These are phyloP conservation scores for Clarias gariepinus DNA, from an alignment of 2,113 vertebrate genomes.

Conservation along the genomic window DNA sequence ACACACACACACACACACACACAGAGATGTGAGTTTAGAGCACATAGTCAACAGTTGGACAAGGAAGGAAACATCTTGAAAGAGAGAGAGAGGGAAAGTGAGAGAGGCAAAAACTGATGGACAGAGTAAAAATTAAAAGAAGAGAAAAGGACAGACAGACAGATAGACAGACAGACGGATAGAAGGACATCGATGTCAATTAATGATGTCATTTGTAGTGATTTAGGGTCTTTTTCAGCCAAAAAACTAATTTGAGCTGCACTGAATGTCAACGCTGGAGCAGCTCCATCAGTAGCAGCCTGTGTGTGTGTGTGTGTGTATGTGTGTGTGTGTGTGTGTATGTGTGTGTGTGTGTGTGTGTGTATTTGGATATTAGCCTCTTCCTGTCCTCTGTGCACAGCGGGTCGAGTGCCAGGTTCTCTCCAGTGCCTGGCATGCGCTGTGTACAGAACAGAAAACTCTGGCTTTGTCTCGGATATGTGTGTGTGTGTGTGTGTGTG, in stretches of 20 bases:
- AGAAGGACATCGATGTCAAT: background rate
- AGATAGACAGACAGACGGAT: background rate
- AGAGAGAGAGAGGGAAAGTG: slow-evolving; percentile 19
- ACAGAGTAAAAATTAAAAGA: background rate
- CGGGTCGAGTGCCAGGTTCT: slow-evolving; percentile 25
- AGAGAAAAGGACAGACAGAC: background rate
- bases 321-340: background rate
- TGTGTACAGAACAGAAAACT: background rate
- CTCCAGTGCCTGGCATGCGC: background rate
- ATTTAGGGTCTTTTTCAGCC: background rate
- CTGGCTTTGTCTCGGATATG: background rate
- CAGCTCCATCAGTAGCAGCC: slow-evolving; percentile 29
- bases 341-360: slow-evolving; percentile 36
- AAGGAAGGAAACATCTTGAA: background rate
- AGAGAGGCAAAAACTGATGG: slow-evolving; percentile 14
- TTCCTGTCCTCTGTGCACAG: slow-evolving; percentile 42
- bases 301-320: background rate
- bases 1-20: slow-evolving; percentile 18
- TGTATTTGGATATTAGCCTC: slow-evolving; percentile 45
- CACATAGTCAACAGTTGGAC: background rate
- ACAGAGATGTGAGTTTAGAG: background rate
- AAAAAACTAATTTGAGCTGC: background rate
- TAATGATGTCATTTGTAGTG: background rate
- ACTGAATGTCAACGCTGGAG: background rate
- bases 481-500: background rate